Conservation (phyloP, 2,888 invertebrate species). For the Heliconius ismenius region DNA sequence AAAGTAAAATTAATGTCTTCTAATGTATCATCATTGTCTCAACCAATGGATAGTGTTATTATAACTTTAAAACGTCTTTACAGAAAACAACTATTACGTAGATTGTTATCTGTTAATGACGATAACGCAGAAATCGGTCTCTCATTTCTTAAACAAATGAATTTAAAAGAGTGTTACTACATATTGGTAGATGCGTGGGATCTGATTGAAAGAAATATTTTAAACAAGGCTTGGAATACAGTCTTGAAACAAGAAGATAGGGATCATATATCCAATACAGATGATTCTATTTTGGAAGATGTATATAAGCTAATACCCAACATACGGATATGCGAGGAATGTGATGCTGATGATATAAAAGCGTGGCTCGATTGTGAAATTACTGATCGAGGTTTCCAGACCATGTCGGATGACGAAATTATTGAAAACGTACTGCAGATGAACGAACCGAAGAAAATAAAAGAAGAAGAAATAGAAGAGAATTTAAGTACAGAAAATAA, state of each 20-base stretch:
- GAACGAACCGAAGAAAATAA: neutral
- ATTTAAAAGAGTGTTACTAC: constrained; percentile 45
- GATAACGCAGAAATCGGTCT: constrained; percentile 38
- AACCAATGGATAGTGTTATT: constrained; percentile 46
- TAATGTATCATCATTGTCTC: constrained; percentile 44
- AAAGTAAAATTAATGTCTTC: constrained; percentile 43
- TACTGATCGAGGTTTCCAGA: neutral
- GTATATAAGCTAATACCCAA: constrained; percentile 35
- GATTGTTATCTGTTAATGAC: constrained; percentile 40
- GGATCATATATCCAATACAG: constrained; percentile 37
- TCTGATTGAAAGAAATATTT: constrained; percentile 40
- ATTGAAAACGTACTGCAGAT: neutral
- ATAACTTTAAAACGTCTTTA: constrained; percentile 45
- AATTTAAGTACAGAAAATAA: constrained; percentile 38
- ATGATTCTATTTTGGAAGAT: constrained; percentile 42
- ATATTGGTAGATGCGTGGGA: constrained; percentile 42
- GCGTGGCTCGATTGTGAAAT: constrained; percentile 10
- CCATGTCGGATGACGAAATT: neutral
- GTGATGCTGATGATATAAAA: constrained; percentile 14
- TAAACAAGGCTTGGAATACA: constrained; percentile 41
- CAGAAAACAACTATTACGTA: constrained; percentile 45
- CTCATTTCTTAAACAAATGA: constrained; percentile 39
- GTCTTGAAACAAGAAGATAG: constrained; percentile 36
- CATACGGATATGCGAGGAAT: constrained; percentile 7
- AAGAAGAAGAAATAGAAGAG: constrained; percentile 33